These are phyloP conservation scores for Telmatochromis sp. DNA, from an alignment of 2,113 vertebrate genomes.

Conservation along the genomic window DNA sequence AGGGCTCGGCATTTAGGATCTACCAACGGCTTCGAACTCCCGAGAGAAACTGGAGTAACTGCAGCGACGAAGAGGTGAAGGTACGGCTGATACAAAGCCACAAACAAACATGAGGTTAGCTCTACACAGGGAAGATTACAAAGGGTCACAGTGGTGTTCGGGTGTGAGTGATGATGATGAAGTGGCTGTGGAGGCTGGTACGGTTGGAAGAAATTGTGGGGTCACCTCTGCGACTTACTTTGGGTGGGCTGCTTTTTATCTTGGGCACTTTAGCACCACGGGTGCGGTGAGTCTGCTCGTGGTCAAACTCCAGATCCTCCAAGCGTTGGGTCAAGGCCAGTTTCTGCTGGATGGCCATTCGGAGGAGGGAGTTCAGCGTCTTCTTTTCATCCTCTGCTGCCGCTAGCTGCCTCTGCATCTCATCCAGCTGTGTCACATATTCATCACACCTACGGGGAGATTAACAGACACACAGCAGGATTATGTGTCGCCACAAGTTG, in stretches of 20 bases:
- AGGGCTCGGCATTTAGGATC: constrained; percentile 27
- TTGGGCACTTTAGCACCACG: constrained; percentile 88
- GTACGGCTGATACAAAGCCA: background rate
- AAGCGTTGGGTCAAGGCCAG: constrained; percentile 93
- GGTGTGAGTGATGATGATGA: constrained; percentile 52
- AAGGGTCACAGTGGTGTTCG: constrained; percentile 46
- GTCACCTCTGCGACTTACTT: constrained; percentile 87
- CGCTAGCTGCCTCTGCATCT: constrained; percentile 97
- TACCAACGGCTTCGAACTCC: background rate
- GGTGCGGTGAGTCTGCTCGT: constrained; percentile 89
- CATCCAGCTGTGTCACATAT: constrained; percentile 93
- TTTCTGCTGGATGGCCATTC: constrained; percentile 99
- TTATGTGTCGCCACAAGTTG: background rate
- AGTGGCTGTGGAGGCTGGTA: constrained; percentile 7
- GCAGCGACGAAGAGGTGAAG: background rate
- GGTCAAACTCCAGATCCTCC: constrained; percentile 98
- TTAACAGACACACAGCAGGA: background rate
- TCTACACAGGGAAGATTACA: constrained; percentile 15
- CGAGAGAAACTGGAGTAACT: constrained; percentile 7
- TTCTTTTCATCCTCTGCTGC: constrained; percentile 99
- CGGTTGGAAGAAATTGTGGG: constrained; percentile 64
- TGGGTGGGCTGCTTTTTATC: constrained; percentile 91
- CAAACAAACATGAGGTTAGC: background rate
- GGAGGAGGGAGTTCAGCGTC: constrained; percentile 93
- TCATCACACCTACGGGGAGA: constrained; percentile 84